phyloP scores from a whole-genome alignment of 1,140 invertebrate species.

The Dendrolimus punctatus region DNA sequence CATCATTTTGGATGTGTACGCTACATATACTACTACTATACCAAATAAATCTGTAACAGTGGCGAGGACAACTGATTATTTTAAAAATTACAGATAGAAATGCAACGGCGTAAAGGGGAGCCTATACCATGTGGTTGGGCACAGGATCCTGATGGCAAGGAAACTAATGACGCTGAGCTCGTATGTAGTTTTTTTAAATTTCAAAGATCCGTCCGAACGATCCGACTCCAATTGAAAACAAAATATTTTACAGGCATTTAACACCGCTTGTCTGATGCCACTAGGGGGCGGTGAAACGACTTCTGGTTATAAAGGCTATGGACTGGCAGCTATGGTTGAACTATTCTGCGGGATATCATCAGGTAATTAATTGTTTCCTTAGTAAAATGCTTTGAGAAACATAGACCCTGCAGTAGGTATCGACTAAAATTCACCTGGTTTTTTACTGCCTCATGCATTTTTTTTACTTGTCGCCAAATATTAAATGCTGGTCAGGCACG shows the following conservation, averaged over 20 bases:
- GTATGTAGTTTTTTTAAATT: conserved; percentile 17
- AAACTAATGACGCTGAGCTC: conserved; percentile 71
- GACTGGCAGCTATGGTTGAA: conserved; percentile 90
- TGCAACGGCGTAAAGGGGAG: conserved; percentile 80
- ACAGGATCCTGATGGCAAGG: conserved; percentile 78
- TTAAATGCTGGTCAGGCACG: no score
- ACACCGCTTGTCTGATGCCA: conserved; percentile 81
- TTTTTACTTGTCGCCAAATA: no score
- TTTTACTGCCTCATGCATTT: no score
- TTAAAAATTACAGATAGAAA: conserved; percentile 78
- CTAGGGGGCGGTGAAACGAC: conserved; percentile 84
- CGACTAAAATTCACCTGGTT: no score
- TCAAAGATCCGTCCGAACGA: neutral
- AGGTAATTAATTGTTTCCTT: conserved; percentile 50
- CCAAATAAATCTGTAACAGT: no score
- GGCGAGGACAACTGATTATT: no score
- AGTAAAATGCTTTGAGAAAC: no score
- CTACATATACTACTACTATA: no score
- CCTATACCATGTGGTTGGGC: conserved; percentile 90
- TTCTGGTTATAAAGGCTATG: conserved; percentile 94
- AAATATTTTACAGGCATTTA: conserved; percentile 68
- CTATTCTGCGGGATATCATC: conserved; percentile 83
- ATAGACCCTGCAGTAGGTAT: no score
- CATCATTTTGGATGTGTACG: no score
- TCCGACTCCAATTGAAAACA: neutral